Base-by-base conservation (phyloP, 2,113 vertebrate species). In the Lagopus muta region DNA sequence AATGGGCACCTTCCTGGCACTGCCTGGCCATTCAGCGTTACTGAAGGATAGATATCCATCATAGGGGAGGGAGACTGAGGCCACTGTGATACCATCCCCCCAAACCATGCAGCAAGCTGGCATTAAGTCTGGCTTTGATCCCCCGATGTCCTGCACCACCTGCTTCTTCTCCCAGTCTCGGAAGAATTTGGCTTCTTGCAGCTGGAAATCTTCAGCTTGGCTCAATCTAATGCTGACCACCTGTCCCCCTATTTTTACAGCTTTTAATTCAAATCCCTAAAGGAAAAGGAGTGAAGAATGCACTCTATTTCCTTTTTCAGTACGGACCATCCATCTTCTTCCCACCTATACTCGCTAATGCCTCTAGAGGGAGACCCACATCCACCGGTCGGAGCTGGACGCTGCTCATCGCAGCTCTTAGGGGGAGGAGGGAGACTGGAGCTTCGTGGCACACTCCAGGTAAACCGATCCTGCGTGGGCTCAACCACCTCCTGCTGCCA, bases 291-390 rank as follows among this genome's bases (percentile, higher is more conserved):
- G 30, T 5, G 34, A 58, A 69, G 61, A 11, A 88, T 2, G 22
- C 21, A 3, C 27, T 32, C 13, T 7, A 1, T 21, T n/a, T 54
- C 43, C 32, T 55, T 10, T 15, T 20, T 42, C 1, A 8, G n/a
- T 22, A 11, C 2, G 2, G 4, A n/a, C 6, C 0, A 61, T 3
- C 32, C 54, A 2, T 2, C 24, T 42, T 5, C 55, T 73, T 36
- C 47, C 25, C 71, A 28, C 40, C 76, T 64, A 60, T 91, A 71
- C 91, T 62, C 40, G 14, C 22, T 54, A 8, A 17, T 2, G 70
- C 93, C 95, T 92, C 88, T 94, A 97, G 96, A 91, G 95, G 96
- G 95, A 85, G 76, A 13, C 54, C 73, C 85, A 34, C 77, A 77
- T 61, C 94, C 17, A 88, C 12, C 47, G 7, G 28, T 11, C 0